phyloP scores from a whole-genome alignment of 2,113 vertebrate genomes.

The Rhinogobius similis region DNA sequence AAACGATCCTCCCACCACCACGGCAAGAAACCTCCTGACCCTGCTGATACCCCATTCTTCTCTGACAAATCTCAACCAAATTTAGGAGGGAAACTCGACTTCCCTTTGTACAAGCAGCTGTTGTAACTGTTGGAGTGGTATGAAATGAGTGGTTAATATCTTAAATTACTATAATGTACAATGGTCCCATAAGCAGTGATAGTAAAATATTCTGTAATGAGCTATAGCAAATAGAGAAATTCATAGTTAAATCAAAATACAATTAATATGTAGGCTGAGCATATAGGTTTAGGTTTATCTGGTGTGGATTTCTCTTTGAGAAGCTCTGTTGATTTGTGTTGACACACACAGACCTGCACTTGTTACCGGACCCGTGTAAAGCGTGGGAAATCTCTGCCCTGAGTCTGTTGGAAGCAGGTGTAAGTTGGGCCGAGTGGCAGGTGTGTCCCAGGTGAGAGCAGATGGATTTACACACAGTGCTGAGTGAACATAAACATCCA shows the following conservation, averaged over 20 bases:
- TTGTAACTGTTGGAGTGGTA: not conserved
- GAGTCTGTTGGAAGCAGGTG: constrained; percentile 28
- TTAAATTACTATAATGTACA: not conserved
- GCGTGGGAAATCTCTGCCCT: constrained; percentile 31
- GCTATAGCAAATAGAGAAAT: not conserved
- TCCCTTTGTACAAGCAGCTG: not conserved
- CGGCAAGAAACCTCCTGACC: constrained; percentile 19
- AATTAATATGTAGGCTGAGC: not conserved
- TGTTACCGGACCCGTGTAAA: constrained; percentile 1
- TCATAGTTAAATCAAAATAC: no score
- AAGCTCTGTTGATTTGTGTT: constrained; percentile 10
- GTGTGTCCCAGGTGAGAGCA: constrained; percentile 18
- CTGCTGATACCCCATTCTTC: constrained; percentile 17
- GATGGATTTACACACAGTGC: constrained; percentile 2
- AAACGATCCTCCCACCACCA: constrained; percentile 67
- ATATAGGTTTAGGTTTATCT: not conserved
- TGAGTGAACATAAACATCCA: not conserved
- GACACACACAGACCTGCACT: constrained; percentile 1
- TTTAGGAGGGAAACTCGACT: constrained; percentile 30
- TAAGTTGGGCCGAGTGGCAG: constrained; percentile 1
- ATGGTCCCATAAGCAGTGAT: not conserved
- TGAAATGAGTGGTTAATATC: no score
- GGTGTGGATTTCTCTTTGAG: constrained; percentile 1
- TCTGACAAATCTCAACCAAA: constrained; percentile 17
- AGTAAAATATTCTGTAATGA: not conserved